These are phyloP conservation scores for Andrena cerasifolii DNA, from an alignment of 1,140 invertebrate genomes.

Conservation along the genomic window DNA sequence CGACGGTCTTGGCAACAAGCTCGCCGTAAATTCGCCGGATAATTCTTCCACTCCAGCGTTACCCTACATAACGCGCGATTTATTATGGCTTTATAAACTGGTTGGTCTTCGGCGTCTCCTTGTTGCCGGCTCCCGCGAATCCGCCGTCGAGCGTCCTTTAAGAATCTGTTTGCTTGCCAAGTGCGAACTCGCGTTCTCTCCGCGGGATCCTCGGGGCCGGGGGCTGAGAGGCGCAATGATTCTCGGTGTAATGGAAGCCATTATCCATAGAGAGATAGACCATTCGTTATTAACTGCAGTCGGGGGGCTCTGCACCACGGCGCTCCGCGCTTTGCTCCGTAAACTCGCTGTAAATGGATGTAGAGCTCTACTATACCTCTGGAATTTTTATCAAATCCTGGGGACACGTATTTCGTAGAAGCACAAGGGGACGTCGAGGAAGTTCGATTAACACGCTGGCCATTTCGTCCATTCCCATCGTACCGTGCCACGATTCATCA, in stretches of 20 bases:
- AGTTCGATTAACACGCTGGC: too few relatives aligned
- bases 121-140: constrained; percentile 11
- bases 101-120: constrained; percentile 38
- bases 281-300: constrained; percentile 41
- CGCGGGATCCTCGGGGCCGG: not conserved
- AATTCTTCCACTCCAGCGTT: constrained; percentile 61
- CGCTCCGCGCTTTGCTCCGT: not conserved
- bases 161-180: constrained; percentile 55
- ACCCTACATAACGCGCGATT: constrained; percentile 66
- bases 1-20: constrained; percentile 68
- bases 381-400: too few relatives aligned
- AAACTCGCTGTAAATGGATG: too few relatives aligned
- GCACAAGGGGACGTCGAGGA: too few relatives aligned
- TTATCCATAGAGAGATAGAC: constrained; percentile 17
- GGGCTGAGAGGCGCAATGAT: not conserved
- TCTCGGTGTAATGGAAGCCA: constrained; percentile 2
- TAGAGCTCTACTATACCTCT: too few relatives aligned
- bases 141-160: constrained; percentile 19
- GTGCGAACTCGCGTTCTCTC: constrained; percentile 22
- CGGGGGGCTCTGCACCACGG: not conserved
- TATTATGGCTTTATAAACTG: constrained; percentile 62
- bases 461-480: too few relatives aligned
- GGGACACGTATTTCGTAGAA: too few relatives aligned
- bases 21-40: constrained; percentile 64
- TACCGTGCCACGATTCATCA: too few relatives aligned